Conservation (phyloP, 2,113 vertebrate species). For the Merops nubicus region DNA sequence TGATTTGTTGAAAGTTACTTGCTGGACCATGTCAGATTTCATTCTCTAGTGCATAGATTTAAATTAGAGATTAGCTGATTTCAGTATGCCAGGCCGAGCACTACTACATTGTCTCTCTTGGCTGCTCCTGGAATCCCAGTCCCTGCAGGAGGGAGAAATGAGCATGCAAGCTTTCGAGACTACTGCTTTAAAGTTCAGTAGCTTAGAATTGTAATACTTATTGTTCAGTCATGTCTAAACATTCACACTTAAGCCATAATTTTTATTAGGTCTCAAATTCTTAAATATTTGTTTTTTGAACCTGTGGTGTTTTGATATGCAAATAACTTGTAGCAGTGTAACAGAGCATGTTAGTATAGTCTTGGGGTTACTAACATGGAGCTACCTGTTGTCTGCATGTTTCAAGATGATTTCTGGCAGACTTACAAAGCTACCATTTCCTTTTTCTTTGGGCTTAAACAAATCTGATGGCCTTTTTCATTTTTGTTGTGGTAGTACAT, state of each 20-base stretch:
- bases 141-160: background rate
- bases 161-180: background rate
- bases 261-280: background rate
- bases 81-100: background rate
- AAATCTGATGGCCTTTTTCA: conserved; percentile 68
- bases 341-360: background rate
- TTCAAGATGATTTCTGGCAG: background rate
- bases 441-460: background rate
- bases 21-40: background rate
- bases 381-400: conserved; percentile 36
- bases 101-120: background rate
- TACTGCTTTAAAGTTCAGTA: background rate
- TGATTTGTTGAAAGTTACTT: background rate
- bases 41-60: background rate
- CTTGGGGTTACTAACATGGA: background rate
- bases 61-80: background rate
- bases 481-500: conserved; percentile 79
- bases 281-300: background rate
- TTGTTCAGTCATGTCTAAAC: background rate
- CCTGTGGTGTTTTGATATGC: background rate
- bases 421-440: background rate
- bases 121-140: background rate
- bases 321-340: background rate
- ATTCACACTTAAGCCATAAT: background rate
- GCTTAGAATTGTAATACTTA: background rate